Conservation (phyloP, 2,113 vertebrate genomes). For the Ondatra zibethicus region DNA sequence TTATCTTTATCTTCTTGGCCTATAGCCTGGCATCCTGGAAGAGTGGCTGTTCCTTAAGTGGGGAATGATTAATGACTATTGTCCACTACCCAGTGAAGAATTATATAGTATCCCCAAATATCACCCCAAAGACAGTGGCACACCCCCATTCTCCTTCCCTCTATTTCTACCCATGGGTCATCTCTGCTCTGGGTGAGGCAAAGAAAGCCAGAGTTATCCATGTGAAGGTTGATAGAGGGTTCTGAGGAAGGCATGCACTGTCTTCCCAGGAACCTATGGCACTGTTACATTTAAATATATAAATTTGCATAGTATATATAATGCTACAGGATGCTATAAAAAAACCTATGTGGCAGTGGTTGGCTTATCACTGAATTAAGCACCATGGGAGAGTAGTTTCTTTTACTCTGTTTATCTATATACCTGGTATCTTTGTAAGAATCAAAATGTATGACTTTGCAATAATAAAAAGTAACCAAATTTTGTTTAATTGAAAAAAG, state of each 20-base stretch:
- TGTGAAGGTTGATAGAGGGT: background rate
- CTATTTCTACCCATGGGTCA: background rate
- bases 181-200: background rate
- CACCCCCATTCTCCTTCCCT: background rate
- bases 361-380: background rate
- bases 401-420: constrained; percentile 8
- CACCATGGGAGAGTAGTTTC: background rate
- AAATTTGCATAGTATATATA: background rate
- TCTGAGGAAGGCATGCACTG: background rate
- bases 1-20: constrained; percentile 1
- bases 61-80: background rate
- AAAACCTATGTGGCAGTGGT: background rate
- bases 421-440: constrained; percentile 7
- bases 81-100: background rate
- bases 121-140: background rate
- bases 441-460: constrained; percentile 7
- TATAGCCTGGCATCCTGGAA: background rate
- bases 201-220: background rate
- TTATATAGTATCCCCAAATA: background rate
- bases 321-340: background rate
- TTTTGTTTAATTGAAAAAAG: constrained; percentile 47
- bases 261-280: background rate
- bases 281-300: background rate
- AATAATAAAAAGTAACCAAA: constrained; percentile 35
- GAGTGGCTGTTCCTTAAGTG: background rate